These are phyloP conservation scores for Meda fulgida DNA, from an alignment of 2,797 vertebrate species.

Conservation along the genomic window DNA sequence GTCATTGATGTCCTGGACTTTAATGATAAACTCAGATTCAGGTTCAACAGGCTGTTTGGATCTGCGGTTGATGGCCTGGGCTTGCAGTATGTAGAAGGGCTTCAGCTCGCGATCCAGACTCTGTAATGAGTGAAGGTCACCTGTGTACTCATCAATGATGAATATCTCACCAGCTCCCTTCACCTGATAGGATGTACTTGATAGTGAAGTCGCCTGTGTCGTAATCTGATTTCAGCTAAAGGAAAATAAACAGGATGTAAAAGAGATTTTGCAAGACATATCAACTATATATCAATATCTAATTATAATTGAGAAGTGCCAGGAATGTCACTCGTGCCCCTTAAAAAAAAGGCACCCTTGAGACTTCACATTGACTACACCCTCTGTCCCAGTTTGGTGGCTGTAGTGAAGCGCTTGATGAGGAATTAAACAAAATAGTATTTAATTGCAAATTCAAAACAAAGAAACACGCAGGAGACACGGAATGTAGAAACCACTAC, in stretches of 20 bases:
- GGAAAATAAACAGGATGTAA: background rate
- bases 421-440: no score
- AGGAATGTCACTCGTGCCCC: no score
- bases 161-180: constrained; percentile 87
- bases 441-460: no score
- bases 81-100: constrained; percentile 85
- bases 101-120: constrained; percentile 90
- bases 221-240: constrained; percentile 86
- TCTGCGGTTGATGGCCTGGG: constrained; percentile 83
- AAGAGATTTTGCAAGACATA: background rate
- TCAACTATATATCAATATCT: no score
- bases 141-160: constrained; percentile 80
- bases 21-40: constrained; percentile 92
- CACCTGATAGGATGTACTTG: constrained; percentile 84
- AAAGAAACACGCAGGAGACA: no score
- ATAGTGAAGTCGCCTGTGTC: constrained; percentile 81
- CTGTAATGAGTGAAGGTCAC: constrained; percentile 81
- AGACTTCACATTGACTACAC: background rate
- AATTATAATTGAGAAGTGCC: background rate
- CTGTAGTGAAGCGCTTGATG: no score
- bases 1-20: constrained; percentile 92
- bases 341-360: background rate
- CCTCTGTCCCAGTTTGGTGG: no score
- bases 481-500: no score
- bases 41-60: constrained; percentile 84